Base-by-base conservation (phyloP, 2,888 invertebrate species). In the Steromphala cineraria region DNA sequence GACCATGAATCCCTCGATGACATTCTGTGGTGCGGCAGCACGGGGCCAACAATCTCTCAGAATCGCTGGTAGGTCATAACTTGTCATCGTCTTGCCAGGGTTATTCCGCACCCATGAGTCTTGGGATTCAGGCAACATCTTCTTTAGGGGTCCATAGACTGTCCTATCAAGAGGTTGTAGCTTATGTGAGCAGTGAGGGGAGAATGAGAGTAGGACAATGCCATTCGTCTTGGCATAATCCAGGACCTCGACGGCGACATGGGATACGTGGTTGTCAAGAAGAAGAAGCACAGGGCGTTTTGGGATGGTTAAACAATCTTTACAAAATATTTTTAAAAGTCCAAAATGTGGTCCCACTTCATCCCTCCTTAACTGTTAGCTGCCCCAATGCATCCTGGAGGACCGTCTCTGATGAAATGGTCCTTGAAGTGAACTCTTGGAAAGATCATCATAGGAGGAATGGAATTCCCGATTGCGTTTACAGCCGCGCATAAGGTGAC, bases 171-270 rank as follows among this genome's bases (percentile, higher is more conserved):
- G 55, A 10, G 81, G 83, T 40, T 81, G 79, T 24, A 81, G 53
- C 76, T 81, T 83, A 52, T 81, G 83, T 10, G 71, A 78, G 21
- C 82, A 82, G 56, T 83, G 83, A 13, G 84, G 82, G 8, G 79
- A 80, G 67, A 84, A 84, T 53, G 81, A 80, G 17, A 81, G 53
- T 53, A 84, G 53, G 13, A 84, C 75, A 15, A 84, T 55, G 21
- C 79, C 84, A 81, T 84, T 82, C 15, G 80, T 77, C 52, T 62
- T 28, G 1, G 79, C 82, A 67, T 67, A 78, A 53, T 84, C 76
- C 13, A 80, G 19, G 36, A 79, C 67, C n/a, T 83, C 79, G 24
- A 84, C 75, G 71, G 67, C 28, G 3, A 82, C 53, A 36, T 83
- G 83, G 10, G 80, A 82, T 19, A 67, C 74, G 55, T 83, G 81